Evolutionary conservation across 2,113 vertebrate species (phyloP).

Genomic region (Nerophis lumbriciformis): DNA sequence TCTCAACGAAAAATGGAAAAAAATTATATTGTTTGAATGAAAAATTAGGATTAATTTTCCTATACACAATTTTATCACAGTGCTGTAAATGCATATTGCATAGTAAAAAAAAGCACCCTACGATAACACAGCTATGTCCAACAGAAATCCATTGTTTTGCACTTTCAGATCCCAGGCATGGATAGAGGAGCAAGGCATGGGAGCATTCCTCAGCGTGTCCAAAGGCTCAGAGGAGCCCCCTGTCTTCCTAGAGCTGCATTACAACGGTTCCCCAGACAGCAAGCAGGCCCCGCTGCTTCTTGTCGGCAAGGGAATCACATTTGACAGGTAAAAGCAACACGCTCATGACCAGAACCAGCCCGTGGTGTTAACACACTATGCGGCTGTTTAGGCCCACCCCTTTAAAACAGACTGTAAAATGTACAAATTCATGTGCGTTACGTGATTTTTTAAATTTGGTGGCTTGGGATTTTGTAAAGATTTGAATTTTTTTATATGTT

Average conservation of each 20-base stretch:
- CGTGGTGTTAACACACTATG: too few species aligned
- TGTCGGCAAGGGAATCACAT: constrained; percentile 95
- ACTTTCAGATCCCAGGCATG: constrained; percentile 76
- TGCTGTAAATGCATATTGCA: neutral
- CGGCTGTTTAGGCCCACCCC: too few species aligned
- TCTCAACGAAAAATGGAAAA: too few species aligned
- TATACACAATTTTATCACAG: neutral
- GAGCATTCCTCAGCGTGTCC: constrained; percentile 90
- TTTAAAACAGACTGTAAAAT: too few species aligned
- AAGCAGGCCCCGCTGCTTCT: constrained; percentile 78
- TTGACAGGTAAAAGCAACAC: constrained; percentile 81
- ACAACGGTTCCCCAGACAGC: constrained; percentile 73
- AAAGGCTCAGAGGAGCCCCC: constrained; percentile 93
- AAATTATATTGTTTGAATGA: neutral
- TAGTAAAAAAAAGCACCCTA: neutral
- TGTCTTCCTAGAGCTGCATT: constrained; percentile 91
- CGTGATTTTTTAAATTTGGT: too few species aligned
- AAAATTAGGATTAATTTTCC: neutral
- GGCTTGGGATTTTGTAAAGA: too few species aligned
- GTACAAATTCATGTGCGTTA: too few species aligned
- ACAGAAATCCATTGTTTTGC: neutral
- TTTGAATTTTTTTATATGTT: too few species aligned
- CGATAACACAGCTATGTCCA: too few species aligned
- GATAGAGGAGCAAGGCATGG: constrained; percentile 91
- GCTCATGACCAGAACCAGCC: too few species aligned